A percentile compares a stretch with the other conserved stretches of the same genome.
phyloP scores from a whole-genome alignment of 2,888 invertebrate genomes.

The Dynastes hyllus region DNA sequence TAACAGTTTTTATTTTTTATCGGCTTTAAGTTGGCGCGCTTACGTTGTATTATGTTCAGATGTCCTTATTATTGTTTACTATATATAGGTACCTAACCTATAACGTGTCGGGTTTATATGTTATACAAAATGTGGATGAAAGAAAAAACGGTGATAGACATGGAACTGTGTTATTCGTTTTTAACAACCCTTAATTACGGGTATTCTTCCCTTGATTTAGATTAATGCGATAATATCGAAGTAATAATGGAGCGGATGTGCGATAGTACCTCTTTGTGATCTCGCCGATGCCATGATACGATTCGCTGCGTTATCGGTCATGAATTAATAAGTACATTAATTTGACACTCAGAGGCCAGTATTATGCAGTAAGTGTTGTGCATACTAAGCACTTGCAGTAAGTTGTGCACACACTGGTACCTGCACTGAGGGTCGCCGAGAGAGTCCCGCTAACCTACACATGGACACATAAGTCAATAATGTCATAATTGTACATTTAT shows the following conservation, averaged over 20 bases:
- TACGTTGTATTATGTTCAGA: neutral
- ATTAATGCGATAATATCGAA: constrained; percentile 44
- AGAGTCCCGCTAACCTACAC: too few species aligned
- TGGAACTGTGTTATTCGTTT: constrained; percentile 16
- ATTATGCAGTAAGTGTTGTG: too few species aligned
- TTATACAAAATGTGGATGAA: neutral
- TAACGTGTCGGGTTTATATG: neutral
- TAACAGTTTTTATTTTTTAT: constrained; percentile 41
- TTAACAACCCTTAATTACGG: constrained; percentile 48
- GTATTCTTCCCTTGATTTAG: constrained; percentile 43
- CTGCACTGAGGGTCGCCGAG: too few species aligned
- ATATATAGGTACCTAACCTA: neutral
- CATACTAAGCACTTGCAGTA: neutral
- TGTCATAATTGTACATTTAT: too few species aligned
- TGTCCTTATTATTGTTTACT: neutral
- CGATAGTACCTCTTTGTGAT: neutral
- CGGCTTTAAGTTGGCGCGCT: neutral
- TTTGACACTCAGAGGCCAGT: neutral
- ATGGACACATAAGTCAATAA: too few species aligned
- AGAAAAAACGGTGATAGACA: neutral
- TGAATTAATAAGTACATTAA: constrained; percentile 10
- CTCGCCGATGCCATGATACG: constrained; percentile 6
- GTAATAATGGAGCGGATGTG: constrained; percentile 29
- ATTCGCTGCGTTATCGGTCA: neutral
- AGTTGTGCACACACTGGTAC: neutral